Evolutionary conservation across 2,888 invertebrate species (phyloP), one percentile per base, ranked within the genome.

Genomic region (Pyralis farinalis): DNA sequence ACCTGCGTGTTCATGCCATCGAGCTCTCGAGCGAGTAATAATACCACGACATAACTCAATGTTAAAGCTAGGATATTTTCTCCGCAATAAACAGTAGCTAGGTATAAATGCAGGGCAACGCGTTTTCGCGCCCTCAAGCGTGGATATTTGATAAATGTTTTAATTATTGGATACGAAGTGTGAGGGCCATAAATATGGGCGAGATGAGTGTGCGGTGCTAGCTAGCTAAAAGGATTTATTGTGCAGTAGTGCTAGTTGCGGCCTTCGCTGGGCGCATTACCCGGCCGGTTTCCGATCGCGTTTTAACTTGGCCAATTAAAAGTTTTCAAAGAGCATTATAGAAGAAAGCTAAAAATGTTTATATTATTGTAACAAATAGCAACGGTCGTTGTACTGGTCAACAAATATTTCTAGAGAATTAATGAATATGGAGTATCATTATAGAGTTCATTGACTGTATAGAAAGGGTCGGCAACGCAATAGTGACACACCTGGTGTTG

Each of bases 151-250:
- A 59, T 61, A 52, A 63, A 68, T 64, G 62, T 71, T 71, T 71
- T 77, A 78, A 79, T 75, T 70, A 69, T 63, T 63, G 56, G 57
- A 53, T 54, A 46, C 55, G 58, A 69, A 63, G 71, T 67, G 71
- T 65, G 50, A 67, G 58, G 54, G 60, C 51, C 51, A 67, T 74
- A 71, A 70, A 70, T 66, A 60, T 51, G 47, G 16, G 16, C 16
- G 16, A 38, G 43, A 39, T 55, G 48, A 54, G 56, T 60, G 58
- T 58, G 49, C 44, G 48, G 47, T 51, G 47, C 49, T 50, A 51
- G n/a, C n/a, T n/a, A 21, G 52, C 51, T 53, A 50, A 47, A 59
- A 63, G 63, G 67, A 74, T 73, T 72, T 73, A 71, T 69, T 61
- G 63, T 68, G 63, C 58, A 64, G 60, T 58, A 63, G 62, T 58